Conservation (phyloP, 2,888 invertebrate species). For the Drosophila stalkeri region DNA sequence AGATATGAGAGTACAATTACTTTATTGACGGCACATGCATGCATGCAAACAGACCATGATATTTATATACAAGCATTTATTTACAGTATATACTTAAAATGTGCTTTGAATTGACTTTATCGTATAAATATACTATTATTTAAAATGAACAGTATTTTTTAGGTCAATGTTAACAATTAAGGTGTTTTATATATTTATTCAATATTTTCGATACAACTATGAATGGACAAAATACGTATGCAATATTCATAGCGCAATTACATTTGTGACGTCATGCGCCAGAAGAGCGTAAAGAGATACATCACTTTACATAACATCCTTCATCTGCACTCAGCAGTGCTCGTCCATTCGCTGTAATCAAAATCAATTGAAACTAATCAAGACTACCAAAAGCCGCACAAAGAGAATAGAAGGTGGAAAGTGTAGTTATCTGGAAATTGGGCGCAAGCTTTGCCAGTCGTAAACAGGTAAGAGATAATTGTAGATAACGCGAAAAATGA, state of each 20-base stretch:
- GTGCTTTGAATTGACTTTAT: background rate
- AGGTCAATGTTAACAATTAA: background rate
- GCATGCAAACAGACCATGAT: background rate
- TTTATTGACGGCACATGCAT: background rate
- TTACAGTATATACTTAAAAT: background rate
- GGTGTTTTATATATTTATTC: background rate
- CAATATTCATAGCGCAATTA: background rate
- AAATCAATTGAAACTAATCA: slow-evolving; percentile 66
- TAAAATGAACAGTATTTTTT: background rate
- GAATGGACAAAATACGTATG: no score
- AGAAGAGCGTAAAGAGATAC: slow-evolving; percentile 8
- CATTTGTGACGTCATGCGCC: slow-evolving; percentile 41
- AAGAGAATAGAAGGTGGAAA: slow-evolving; percentile 15
- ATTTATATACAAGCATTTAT: background rate
- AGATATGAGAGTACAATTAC: background rate
- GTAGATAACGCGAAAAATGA: slow-evolving; percentile 38
- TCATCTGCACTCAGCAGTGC: background rate
- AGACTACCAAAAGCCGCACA: background rate
- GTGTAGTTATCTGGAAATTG: slow-evolving; percentile 20
- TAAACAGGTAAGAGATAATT: slow-evolving; percentile 40
- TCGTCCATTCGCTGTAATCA: slow-evolving; percentile 43
- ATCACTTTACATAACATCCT: slow-evolving; percentile 4
- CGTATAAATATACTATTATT: background rate
- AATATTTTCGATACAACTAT: background rate
- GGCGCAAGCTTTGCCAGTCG: background rate